Evolutionary conservation across 2,888 invertebrate genomes (phyloP), one percentile per base, ranked within the genome.

Genomic region (Chouioia cunea): DNA sequence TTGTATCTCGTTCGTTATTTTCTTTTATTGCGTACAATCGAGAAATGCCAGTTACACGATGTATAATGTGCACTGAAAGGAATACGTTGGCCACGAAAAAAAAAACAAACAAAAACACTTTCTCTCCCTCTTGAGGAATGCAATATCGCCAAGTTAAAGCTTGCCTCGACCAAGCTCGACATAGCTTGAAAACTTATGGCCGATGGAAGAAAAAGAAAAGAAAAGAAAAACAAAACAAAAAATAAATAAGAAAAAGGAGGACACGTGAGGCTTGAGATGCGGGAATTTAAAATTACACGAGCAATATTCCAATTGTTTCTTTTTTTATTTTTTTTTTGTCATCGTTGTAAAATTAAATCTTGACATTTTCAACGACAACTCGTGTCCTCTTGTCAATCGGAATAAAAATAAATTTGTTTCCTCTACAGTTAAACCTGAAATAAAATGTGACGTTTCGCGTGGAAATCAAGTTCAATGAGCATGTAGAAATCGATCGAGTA

Each of bases 281-380:
- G 72, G 63, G 65, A 72, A 74, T 67, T 50, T 52, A 50, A 59
- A 70, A 65, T 62, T 65, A 56, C 64, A 65, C n/a, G n/a, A n/a
- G n/a, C n/a, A n/a, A n/a, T n/a, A n/a, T n/a, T n/a, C 54, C 27
- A 48, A 59, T 65, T 56, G 56, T 56, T 65, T 56, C 36, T 53
- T 20, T 22, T 12, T 22, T 53, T 65, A 58, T 60, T 62, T 67
- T 69, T 70, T 63, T 53, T 57, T 15, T n/a, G 48, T 62, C 50
- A 2, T 50, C 3, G 18, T 15, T 36, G 23, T 43, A 43, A 52
- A 63, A 63, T 63, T 63, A 63, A 36, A 63, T 44, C 22, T 22
- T n/a, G 8, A n/a, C n/a, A n/a, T n/a, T n/a, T n/a, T n/a, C 18
- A 27, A 44, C 20, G 18, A 4, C 20, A 58, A 15, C 20, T 10